Conservation (phyloP, 2,113 vertebrate species). For the Sula dactylatra region DNA sequence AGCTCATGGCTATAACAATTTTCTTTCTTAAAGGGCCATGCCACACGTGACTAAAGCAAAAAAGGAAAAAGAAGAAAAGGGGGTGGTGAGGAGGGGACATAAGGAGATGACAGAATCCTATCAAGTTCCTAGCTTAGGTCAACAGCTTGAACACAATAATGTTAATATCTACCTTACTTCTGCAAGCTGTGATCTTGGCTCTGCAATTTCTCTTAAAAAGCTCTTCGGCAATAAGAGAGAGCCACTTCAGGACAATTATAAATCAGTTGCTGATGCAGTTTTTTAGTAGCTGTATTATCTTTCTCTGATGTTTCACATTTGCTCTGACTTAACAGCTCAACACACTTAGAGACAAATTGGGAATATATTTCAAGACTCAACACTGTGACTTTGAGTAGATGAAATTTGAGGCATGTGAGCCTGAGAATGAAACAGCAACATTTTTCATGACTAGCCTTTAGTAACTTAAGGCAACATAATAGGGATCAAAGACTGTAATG, state of each 20-base stretch:
- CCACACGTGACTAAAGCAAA: not conserved
- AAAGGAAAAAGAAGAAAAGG: not conserved
- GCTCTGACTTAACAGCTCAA: not conserved
- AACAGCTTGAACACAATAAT: not conserved
- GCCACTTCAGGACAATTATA: not conserved
- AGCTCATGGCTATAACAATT: not conserved
- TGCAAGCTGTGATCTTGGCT: not conserved
- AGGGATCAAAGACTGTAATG: not conserved
- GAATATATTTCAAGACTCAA: not conserved
- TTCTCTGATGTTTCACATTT: not conserved
- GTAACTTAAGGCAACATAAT: not conserved
- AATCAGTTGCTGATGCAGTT: not conserved
- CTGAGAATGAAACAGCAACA: not conserved
- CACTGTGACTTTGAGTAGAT: not conserved
- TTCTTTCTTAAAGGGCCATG: not conserved
- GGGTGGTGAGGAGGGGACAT: rapidly evolving
- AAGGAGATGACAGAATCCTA: not conserved
- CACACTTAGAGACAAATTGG: not conserved
- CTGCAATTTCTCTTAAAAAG: not conserved
- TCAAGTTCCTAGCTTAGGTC: not conserved
- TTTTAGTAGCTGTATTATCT: not conserved
- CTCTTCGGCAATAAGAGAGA: not conserved
- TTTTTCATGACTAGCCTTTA: not conserved
- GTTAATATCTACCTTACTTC: not conserved
- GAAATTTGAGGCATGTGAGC: not conserved